Percentiles rank a stretch among this genome's conserved stretches.
Conservation (phyloP, 2,888 invertebrate genomes). For the Ormyrus nitidulus region DNA sequence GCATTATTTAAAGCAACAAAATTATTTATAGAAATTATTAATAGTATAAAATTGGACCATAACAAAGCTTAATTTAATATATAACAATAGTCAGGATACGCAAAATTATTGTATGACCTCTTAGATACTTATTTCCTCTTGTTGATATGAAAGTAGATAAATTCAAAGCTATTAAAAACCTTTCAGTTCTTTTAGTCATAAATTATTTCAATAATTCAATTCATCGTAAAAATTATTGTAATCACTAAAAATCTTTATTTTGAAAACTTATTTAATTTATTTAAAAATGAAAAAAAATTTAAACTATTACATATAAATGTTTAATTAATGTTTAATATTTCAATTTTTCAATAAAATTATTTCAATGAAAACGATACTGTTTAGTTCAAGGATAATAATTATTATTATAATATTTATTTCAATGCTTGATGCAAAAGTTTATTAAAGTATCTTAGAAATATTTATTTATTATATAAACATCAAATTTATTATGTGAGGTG, state of each 20-base stretch:
- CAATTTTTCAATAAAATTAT: conserved; percentile 33
- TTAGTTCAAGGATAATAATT: too few relatives aligned
- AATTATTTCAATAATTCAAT: conserved; percentile 6
- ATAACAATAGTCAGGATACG: conserved; percentile 40
- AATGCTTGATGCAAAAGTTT: too few relatives aligned
- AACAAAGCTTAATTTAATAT: conserved; percentile 43
- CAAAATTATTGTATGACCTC: background rate
- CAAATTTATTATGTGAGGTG: too few relatives aligned
- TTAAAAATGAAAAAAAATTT: background rate
- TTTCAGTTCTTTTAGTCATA: background rate
- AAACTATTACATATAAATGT: conserved; percentile 8
- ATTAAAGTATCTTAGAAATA: too few relatives aligned
- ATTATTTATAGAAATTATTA: conserved; percentile 20
- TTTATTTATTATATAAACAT: too few relatives aligned
- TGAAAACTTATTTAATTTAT: conserved; percentile 29
- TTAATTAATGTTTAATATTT: conserved; percentile 24
- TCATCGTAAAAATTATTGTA: background rate
- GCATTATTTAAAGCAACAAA: conserved; percentile 21
- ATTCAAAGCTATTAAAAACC: background rate
- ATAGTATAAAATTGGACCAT: background rate
- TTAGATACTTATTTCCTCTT: background rate
- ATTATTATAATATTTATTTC: too few relatives aligned
- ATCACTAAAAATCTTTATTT: background rate
- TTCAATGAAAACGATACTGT: background rate
- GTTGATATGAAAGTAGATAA: background rate